Evolutionary conservation across 2,113 vertebrate genomes (phyloP).

Genomic region (Pseudopodoces humilis): DNA sequence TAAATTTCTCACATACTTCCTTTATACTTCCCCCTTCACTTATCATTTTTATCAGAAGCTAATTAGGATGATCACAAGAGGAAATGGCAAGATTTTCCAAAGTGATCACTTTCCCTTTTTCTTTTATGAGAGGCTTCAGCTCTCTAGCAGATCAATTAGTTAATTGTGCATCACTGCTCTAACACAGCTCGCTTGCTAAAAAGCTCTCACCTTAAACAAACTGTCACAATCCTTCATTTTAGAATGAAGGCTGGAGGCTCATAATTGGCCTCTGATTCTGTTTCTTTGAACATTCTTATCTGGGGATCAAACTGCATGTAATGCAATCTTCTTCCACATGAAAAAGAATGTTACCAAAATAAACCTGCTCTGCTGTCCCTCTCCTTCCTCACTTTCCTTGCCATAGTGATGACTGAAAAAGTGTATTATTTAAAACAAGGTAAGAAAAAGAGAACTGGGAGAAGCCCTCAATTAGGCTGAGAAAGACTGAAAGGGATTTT

Average conservation of each 20-base stretch:
- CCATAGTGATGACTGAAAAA: background rate
- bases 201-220: background rate
- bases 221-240: background rate
- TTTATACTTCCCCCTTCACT: background rate
- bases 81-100: background rate
- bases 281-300: constrained; percentile 57
- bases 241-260: background rate
- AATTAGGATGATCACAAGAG: background rate
- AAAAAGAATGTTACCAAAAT: constrained; percentile 44
- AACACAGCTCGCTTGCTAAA: background rate
- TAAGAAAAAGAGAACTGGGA: too few species aligned
- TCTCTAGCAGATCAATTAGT: constrained; percentile 5
- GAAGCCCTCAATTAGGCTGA: background rate
- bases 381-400: background rate
- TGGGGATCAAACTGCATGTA: constrained; percentile 19
- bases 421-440: background rate
- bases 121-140: background rate
- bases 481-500: constrained; percentile 11
- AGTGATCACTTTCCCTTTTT: background rate
- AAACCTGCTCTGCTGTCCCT: background rate
- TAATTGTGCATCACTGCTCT: background rate
- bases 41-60: background rate
- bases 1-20: background rate
- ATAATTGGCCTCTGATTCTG: background rate
- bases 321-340: constrained; percentile 32